Evolutionary conservation across 35 echinoderm and acorn worm species (phyloP), one percentile per base, ranked within the genome.

Genomic region (Ophiothrix spiculata): DNA sequence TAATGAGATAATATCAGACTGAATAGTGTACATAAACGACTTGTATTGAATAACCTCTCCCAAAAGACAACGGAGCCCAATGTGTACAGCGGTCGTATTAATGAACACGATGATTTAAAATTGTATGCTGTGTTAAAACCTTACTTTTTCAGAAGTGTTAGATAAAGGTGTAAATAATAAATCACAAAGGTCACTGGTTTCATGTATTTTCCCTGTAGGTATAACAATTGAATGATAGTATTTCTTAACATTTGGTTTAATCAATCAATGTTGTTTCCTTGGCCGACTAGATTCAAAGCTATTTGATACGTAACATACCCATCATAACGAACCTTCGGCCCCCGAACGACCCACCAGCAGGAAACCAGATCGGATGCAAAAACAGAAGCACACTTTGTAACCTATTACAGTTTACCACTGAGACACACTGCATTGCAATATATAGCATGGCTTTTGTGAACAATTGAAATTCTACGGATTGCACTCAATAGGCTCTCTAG

Each of bases 191-290:
- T 69, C 60, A 69, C 60, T 15, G 1, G 60, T 69, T 69, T 69
- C 60, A 69, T 69, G 60, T 69, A 21, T 69, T 6, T 69, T 69
- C 60, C 60, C 60, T 69, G 1, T 2, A 69, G 60, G 60, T 69
- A 28, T 4, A 69, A 69, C 60, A 69, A 69, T 69, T 69, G 60
- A 69, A 69, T 69, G 60, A 25, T 28, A 69, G 60, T 69, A 69
- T 69, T n/a, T 15, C 60, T 69, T 69, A 69, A 69, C 60, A 28
- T 25, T 25, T 69, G 17, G 60, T 6, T 4, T 69, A 28, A 69
- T 69, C 60, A 28, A 69, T 69, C 23, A 25, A 69, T 69, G 3
- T 69, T n/a, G 1, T 2, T 25, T 28, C 60, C 4, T 4, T 69
- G 4, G 29, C 8, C 60, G n/a, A n/a, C n/a, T n/a, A n/a, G n/a